These are phyloP conservation scores for Buathra laborator DNA, from an alignment of 2,888 invertebrate species.

Conservation along the genomic window DNA sequence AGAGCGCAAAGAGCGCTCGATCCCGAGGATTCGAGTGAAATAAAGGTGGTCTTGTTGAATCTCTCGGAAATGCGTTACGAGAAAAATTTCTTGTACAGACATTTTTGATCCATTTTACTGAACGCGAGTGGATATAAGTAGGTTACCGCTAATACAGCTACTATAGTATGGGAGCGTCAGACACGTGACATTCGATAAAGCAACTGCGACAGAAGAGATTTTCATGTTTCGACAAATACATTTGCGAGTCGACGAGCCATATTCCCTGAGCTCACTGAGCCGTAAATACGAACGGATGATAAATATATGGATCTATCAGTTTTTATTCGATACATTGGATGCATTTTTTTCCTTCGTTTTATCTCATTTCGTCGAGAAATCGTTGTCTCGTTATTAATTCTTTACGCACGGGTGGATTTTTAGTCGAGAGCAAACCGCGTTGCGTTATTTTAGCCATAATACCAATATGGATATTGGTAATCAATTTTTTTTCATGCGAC, in stretches of 20 bases:
- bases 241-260: background rate
- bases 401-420: background rate
- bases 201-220: background rate
- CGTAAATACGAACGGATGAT: background rate
- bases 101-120: conserved; percentile 26
- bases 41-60: conserved; percentile 4
- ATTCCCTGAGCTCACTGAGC: background rate
- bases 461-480: too few relatives aligned
- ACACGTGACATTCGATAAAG: conserved; percentile 1
- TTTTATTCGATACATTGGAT: background rate
- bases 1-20: conserved; percentile 9
- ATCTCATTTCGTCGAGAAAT: background rate
- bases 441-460: too few relatives aligned
- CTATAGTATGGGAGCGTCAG: background rate
- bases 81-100: background rate
- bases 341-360: background rate
- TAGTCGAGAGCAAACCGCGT: background rate
- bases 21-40: conserved; percentile 23
- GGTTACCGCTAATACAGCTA: background rate
- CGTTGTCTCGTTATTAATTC: background rate
- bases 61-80: conserved; percentile 30
- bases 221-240: conserved; percentile 2
- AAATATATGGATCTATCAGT: background rate
- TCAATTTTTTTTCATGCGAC: too few relatives aligned
- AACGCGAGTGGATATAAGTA: conserved; percentile 6